These are phyloP conservation scores for Cephus rjabovi DNA, from an alignment of 2,888 invertebrate genomes.

Conservation along the genomic window DNA sequence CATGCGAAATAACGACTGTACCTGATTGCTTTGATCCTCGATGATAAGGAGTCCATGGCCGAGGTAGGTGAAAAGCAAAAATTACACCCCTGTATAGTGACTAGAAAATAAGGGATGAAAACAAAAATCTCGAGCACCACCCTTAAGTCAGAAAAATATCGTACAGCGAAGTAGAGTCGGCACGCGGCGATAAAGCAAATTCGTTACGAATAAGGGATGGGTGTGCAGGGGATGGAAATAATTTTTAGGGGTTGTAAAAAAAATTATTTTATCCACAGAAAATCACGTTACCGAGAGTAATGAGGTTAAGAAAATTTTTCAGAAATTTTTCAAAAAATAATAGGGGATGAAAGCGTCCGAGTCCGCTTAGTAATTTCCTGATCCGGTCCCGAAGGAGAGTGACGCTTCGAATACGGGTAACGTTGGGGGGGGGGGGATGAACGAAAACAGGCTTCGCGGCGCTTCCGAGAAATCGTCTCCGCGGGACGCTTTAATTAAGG, in stretches of 20 bases:
- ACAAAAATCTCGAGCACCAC: too few species aligned
- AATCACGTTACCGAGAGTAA: background rate
- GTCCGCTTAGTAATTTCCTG: background rate
- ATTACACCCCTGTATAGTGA: too few species aligned
- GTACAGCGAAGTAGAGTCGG: background rate
- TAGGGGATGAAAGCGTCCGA: background rate
- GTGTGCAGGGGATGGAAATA: background rate
- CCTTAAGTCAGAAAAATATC: too few species aligned
- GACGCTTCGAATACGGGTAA: background rate
- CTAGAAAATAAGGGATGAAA: too few species aligned
- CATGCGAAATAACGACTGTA: too few species aligned
- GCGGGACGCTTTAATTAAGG: background rate
- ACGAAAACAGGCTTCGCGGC: background rate
- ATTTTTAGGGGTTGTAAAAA: background rate
- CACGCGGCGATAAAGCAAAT: background rate
- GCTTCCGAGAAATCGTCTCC: background rate
- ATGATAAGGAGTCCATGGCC: too few species aligned
- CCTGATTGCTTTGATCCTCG: too few species aligned
- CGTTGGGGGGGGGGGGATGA: background rate
- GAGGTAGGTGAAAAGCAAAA: too few species aligned
- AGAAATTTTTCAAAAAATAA: background rate
- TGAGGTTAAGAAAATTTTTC: background rate
- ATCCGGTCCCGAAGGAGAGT: background rate
- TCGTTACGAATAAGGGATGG: background rate
- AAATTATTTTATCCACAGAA: too few species aligned